phyloP scores from a whole-genome alignment of 2,797 vertebrate genomes.

The Enteromius radiatus region DNA sequence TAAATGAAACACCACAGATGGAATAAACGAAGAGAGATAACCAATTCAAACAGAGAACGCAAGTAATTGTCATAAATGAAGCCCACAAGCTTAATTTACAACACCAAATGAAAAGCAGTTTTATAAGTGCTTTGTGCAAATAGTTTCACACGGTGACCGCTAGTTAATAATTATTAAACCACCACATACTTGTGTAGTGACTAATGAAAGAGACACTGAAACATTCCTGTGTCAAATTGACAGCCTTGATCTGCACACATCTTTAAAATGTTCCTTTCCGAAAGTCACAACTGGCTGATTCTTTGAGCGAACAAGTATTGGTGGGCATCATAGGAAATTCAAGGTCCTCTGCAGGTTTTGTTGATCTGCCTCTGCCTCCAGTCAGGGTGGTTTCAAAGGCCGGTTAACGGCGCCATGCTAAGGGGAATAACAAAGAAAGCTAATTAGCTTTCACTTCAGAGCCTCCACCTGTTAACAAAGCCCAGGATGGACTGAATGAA shows the following conservation, averaged over 20 bases:
- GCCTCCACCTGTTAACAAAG: conserved; percentile 11
- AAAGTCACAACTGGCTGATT: background rate
- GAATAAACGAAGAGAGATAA: conserved; percentile 15
- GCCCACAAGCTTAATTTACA: background rate
- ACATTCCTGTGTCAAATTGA: conserved; percentile 15
- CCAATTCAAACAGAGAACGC: conserved; percentile 3
- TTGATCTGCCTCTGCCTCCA: background rate
- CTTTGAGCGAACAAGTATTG: background rate
- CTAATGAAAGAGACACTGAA: conserved; percentile 4
- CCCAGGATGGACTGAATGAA: background rate
- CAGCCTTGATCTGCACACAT: background rate
- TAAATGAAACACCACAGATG: conserved; percentile 37
- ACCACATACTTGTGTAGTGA: background rate
- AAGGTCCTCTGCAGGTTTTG: background rate
- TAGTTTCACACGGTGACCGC: background rate
- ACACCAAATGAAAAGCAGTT: conserved; percentile 6
- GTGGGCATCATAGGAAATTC: background rate
- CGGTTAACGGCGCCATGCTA: background rate
- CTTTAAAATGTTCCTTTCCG: background rate
- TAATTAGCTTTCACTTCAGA: conserved; percentile 31
- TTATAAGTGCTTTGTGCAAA: background rate
- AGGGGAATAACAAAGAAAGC: conserved; percentile 12
- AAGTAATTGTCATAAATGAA: conserved; percentile 30
- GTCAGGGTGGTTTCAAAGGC: conserved; percentile 31
- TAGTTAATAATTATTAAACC: conserved; percentile 43